Evolutionary conservation across 2,113 vertebrate species (phyloP).

Genomic region (Phycodurus eques): DNA sequence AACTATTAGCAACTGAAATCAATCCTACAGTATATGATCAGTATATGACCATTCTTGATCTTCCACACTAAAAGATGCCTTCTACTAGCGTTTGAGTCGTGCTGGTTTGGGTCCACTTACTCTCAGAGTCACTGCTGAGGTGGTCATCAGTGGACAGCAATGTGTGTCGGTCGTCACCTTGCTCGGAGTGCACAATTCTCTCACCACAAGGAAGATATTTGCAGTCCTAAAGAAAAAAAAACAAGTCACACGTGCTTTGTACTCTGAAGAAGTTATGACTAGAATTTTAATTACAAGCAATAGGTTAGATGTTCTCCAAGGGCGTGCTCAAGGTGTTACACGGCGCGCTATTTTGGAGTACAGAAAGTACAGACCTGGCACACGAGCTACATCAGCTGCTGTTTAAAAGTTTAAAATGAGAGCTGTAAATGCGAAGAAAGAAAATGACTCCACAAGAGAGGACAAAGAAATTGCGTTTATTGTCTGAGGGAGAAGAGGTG

Average conservation of each 20-base stretch:
- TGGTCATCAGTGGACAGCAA: constrained; percentile 64
- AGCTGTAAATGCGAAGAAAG: constrained; percentile 62
- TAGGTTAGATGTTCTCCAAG: constrained; percentile 19
- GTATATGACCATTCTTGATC: not conserved
- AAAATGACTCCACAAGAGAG: constrained; percentile 18
- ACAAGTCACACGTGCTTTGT: constrained; percentile 11
- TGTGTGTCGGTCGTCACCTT: constrained; percentile 51
- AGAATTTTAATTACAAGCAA: constrained; percentile 38
- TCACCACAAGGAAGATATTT: constrained; percentile 57
- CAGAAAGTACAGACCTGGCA: constrained; percentile 41
- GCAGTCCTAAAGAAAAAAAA: constrained; percentile 48
- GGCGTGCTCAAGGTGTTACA: constrained; percentile 25
- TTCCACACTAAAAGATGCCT: not conserved
- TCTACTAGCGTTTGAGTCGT: not conserved
- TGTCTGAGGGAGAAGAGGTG: constrained; percentile 31
- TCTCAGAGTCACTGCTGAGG: constrained; percentile 76
- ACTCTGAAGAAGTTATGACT: not conserved
- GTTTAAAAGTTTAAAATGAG: constrained; percentile 48
- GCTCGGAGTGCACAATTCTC: constrained; percentile 43
- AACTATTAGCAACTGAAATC: too few relatives aligned
- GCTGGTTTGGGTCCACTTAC: constrained; percentile 38
- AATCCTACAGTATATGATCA: too few relatives aligned
- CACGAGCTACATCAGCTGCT: constrained; percentile 53
- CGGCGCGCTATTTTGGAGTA: constrained; percentile 38
- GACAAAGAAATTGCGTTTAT: constrained; percentile 53